A percentile compares a stretch with the other conserved stretches of the same genome.
Conservation (phyloP, 2,113 vertebrate genomes). For the Clarias gariepinus region DNA sequence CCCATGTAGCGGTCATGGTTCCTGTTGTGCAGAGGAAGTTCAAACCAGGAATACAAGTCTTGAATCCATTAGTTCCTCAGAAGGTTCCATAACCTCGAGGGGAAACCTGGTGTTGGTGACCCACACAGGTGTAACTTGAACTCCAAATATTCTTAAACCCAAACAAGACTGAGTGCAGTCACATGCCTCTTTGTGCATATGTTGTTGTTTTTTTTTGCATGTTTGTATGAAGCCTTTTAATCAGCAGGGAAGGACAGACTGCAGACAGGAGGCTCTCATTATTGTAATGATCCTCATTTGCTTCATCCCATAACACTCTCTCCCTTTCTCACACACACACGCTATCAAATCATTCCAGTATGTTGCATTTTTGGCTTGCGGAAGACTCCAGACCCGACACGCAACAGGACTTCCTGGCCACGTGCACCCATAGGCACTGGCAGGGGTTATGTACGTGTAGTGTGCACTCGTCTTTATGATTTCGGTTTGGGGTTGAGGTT, state of each 20-base stretch:
- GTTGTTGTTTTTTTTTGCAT: not conserved
- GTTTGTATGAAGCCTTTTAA: conserved; percentile 49
- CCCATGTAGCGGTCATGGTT: not conserved
- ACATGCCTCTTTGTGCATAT: not conserved
- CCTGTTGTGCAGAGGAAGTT: not conserved
- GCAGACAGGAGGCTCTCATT: conserved; percentile 52
- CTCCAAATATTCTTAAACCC: not conserved
- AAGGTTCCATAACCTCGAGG: not conserved
- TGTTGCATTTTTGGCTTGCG: conserved; percentile 32
- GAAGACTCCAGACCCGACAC: conserved; percentile 28
- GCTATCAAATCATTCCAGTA: conserved; percentile 34
- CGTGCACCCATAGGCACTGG: conserved; percentile 14
- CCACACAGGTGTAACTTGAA: conserved; percentile 7
- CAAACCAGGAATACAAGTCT: not conserved
- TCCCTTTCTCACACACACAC: not conserved
- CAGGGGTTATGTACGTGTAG: conserved; percentile 25
- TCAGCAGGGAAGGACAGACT: conserved; percentile 36
- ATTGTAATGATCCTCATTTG: conserved; percentile 42
- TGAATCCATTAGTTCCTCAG: not conserved
- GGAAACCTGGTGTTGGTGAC: not conserved
- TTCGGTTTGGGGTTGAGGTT: conserved; percentile 42
- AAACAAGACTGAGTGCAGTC: conserved; percentile 4
- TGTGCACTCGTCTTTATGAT: conserved; percentile 33
- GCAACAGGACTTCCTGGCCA: conserved; percentile 24
- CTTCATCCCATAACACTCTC: conserved; percentile 4